A percentile compares a stretch with the other conserved stretches of the same genome.
Evolutionary conservation across 2,113 vertebrate species (phyloP).

Genomic region (Salvator merianae): DNA sequence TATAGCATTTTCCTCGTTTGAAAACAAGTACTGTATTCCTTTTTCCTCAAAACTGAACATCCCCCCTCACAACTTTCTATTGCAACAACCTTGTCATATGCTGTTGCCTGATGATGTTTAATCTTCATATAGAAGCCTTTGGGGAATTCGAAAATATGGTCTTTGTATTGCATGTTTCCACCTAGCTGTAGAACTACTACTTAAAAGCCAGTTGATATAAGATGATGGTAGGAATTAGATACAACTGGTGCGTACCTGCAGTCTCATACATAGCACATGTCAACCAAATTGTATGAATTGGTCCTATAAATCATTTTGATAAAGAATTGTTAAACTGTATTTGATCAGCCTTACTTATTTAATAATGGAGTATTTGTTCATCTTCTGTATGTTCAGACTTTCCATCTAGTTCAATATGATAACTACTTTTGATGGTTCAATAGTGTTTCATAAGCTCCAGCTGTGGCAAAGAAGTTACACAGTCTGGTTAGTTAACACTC

Average conservation of each 20-base stretch:
- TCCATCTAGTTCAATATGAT: not conserved
- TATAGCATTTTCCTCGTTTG: no score
- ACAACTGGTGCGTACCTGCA: not conserved
- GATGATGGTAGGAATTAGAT: no score
- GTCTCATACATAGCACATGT: not conserved
- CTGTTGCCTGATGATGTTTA: no score
- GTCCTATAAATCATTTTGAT: not conserved
- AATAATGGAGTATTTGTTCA: conserved; percentile 10
- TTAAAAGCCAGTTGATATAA: no score
- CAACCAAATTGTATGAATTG: not conserved
- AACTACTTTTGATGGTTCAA: not conserved
- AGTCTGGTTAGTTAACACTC: not conserved
- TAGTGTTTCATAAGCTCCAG: not conserved
- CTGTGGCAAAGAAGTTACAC: not conserved
- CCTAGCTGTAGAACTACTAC: no score
- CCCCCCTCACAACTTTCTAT: no score
- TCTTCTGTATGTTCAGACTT: conserved; percentile 27
- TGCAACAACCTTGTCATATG: no score
- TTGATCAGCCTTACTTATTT: not conserved
- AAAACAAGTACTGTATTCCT: no score
- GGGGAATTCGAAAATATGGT: no score
- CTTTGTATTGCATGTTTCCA: no score
- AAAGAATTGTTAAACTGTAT: not conserved
- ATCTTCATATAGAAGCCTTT: no score
- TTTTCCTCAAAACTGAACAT: no score